Evolutionary conservation across 2,888 invertebrate species (phyloP), one percentile per base, ranked within the genome.

Genomic region (Eristalis intricaria): DNA sequence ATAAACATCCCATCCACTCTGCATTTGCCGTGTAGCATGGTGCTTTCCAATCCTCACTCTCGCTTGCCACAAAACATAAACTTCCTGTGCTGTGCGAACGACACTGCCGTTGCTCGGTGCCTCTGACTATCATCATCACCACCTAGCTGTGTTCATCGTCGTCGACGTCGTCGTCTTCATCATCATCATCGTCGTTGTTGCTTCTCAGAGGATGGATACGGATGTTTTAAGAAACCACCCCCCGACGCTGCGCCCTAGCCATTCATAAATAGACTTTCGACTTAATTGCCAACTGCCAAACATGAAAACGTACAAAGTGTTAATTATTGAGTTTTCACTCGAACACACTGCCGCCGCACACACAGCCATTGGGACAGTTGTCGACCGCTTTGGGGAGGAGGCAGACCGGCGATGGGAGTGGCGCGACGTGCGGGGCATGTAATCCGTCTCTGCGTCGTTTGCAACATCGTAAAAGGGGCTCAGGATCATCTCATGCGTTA

Each of bases 1-100:
- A 79, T 79, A 87, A 87, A 80, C 80, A 87, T 68, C 79, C 19
- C 80, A 87, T 71, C 79, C 19, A 58, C 40, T 50, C 43, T 19
- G 50, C 50, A 19, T 50, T n/a, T n/a, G 19, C n/a, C 50, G 50
- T 50, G 50, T 19, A 19, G 50, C 19, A 19, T 19, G 43, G n/a
- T 50, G 50, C 7, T 8, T 19, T 19, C 76, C 26, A 40, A 58
- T 64, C 43, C 66, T 68, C 73, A 68, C 63, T 65, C 61, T 74
- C 70, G 29, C 35, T 71, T 80, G 87, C 60, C 69, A 76, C 84
- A 71, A 70, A 87, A 87, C 84, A 87, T 87, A 87, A 87, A 87
- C 87, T 87, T 87, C 87, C 87, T 87, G 87, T 87, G 87, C 87
- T 87, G 87, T 84, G 87, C 79, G 80, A 87, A 84, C 73, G 80